phyloP scores from a whole-genome alignment of 2,888 invertebrate species.

The Acleris cristana region DNA sequence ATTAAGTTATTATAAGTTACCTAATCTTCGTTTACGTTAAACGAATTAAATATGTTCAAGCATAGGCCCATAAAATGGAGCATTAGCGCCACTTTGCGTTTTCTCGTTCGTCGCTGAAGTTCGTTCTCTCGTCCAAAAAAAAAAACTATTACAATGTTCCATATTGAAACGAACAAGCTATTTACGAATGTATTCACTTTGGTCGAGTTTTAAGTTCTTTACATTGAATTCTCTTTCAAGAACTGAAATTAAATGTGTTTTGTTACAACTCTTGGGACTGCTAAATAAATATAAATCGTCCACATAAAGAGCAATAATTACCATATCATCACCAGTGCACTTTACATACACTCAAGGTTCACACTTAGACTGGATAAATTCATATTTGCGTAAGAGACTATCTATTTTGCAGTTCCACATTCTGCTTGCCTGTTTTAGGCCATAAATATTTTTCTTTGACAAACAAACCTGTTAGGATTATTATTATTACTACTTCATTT shows the following conservation, averaged over 20 bases:
- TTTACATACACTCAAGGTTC: constrained; percentile 4
- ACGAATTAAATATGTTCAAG: no score
- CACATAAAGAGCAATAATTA: constrained; percentile 13
- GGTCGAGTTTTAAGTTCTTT: constrained; percentile 16
- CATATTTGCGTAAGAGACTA: not conserved
- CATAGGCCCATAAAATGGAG: no score
- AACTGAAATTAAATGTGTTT: not conserved
- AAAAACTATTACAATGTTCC: constrained; percentile 21
- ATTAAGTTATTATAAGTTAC: no score
- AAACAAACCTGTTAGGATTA: constrained; percentile 4
- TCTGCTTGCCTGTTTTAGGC: no score
- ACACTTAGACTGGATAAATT: constrained; percentile 3
- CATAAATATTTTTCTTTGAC: no score
- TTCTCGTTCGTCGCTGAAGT: no score
- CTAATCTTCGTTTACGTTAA: no score
- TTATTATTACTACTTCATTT: not conserved
- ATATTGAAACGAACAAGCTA: constrained; percentile 12
- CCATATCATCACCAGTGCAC: constrained; percentile 5
- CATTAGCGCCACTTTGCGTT: no score
- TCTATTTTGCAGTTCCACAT: not conserved
- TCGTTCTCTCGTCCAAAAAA: no score
- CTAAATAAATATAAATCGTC: constrained; percentile 11
- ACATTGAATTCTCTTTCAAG: constrained; percentile 16
- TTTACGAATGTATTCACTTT: constrained; percentile 10
- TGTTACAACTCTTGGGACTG: constrained; percentile 1